Conservation (phyloP, 2,797 vertebrate species). For the Hydrolagus colliei region DNA sequence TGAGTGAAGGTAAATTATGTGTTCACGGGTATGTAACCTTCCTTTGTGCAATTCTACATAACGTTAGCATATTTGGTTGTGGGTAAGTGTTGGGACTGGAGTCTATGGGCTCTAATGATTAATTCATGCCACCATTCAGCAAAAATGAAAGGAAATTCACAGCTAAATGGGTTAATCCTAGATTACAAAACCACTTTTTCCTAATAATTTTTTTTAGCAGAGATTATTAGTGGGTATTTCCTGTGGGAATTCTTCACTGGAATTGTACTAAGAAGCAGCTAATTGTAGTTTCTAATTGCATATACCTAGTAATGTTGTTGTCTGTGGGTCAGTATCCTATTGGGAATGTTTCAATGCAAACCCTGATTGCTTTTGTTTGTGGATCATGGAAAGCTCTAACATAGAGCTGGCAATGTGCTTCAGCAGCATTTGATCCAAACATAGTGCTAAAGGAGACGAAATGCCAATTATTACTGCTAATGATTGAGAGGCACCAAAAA, state of each 20-base stretch:
- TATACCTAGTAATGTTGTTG: background rate
- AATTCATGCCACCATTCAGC: background rate
- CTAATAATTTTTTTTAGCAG: background rate
- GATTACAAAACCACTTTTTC: background rate
- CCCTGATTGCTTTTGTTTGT: background rate
- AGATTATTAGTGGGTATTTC: background rate
- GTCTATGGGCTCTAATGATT: background rate
- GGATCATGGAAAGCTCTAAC: conserved; percentile 6
- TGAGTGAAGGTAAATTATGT: background rate
- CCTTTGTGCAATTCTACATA: background rate
- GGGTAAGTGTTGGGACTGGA: background rate
- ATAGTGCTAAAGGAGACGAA: background rate
- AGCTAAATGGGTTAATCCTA: background rate
- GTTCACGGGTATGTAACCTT: background rate
- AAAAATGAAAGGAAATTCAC: background rate
- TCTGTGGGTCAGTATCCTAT: background rate
- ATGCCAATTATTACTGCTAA: no score
- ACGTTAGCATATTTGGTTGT: background rate
- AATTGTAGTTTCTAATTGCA: background rate
- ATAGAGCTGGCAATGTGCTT: background rate
- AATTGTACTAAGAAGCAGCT: background rate
- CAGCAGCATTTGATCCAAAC: background rate
- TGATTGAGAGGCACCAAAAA: no score
- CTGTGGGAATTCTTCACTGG: background rate
- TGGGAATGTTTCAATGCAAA: background rate